phyloP scores from a whole-genome alignment of 2,797 vertebrate species.

The Crypturellus tataupa region DNA sequence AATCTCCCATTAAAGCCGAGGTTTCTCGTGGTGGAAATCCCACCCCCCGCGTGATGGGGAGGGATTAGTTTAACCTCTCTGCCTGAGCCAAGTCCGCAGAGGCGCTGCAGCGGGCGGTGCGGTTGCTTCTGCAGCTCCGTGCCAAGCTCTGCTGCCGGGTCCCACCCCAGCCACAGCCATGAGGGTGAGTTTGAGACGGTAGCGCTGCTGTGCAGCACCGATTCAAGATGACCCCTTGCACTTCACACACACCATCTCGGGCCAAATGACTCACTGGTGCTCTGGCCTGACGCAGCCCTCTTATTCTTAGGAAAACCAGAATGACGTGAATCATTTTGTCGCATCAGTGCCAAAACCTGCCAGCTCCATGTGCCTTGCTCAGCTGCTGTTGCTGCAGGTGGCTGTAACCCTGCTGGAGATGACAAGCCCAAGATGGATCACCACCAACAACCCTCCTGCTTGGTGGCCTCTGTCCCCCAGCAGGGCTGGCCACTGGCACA shows the following conservation, averaged over 20 bases:
- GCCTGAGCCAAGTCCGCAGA: slow-evolving; percentile 30
- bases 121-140: background rate
- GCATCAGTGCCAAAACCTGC: fast-evolving
- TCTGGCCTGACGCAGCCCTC: background rate
- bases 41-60: background rate
- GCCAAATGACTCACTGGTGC: background rate
- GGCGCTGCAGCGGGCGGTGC: background rate
- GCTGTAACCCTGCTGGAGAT: fast-evolving
- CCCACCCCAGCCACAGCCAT: fast-evolving
- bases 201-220: fast-evolving
- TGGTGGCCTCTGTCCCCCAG: background rate
- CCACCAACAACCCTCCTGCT: background rate
- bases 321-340: background rate
- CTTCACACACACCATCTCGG: background rate
- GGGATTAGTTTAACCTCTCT: slow-evolving; percentile 39
- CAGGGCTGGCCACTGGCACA: background rate
- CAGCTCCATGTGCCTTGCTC: background rate
- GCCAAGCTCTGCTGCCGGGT: background rate
- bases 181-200: background rate
- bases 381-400: background rate
- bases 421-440: fast-evolving
- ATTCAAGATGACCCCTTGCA: background rate
- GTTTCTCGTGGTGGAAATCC: background rate
- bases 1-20: background rate
- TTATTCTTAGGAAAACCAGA: background rate